These are phyloP conservation scores for Plusia festucae DNA, from an alignment of 2,888 invertebrate genomes.

Conservation along the genomic window DNA sequence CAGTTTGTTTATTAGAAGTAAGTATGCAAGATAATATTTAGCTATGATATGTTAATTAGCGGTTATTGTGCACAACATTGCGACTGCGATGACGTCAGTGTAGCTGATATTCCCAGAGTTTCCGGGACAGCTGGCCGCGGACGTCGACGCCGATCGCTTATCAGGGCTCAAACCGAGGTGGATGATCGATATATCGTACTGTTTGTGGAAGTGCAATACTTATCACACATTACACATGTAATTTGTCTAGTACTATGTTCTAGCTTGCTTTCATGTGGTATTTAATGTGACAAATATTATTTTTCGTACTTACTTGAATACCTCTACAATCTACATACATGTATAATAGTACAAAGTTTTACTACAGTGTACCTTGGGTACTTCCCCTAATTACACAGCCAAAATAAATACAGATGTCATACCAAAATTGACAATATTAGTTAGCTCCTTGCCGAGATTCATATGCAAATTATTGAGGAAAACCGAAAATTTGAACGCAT, in stretches of 20 bases:
- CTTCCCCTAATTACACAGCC: background rate
- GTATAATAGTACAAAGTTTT: no score
- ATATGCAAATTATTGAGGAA: conserved; percentile 17
- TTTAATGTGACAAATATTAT: no score
- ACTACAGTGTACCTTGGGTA: background rate
- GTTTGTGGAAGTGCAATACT: conserved; percentile 70
- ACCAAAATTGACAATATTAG: background rate
- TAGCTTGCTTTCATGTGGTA: conserved; percentile 35
- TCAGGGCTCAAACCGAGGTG: conserved; percentile 75
- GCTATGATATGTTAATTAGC: conserved; percentile 46
- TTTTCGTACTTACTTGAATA: no score
- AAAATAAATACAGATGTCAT: background rate
- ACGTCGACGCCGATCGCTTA: conserved; percentile 78
- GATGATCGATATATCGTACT: conserved; percentile 82
- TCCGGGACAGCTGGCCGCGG: conserved; percentile 81
- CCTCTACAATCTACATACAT: no score
- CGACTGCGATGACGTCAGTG: conserved; percentile 65
- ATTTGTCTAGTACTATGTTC: conserved; percentile 52
- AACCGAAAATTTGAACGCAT: conserved; percentile 15
- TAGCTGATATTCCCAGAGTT: conserved; percentile 62
- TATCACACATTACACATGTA: conserved; percentile 53
- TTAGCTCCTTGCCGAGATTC: background rate
- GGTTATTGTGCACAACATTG: conserved; percentile 46
- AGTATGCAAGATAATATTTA: conserved; percentile 44
- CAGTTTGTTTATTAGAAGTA: conserved; percentile 41